Percentiles rank a stretch among this genome's conserved stretches.
Conservation (phyloP, 2,888 invertebrate species). For the Himalopsyche tibetana region DNA sequence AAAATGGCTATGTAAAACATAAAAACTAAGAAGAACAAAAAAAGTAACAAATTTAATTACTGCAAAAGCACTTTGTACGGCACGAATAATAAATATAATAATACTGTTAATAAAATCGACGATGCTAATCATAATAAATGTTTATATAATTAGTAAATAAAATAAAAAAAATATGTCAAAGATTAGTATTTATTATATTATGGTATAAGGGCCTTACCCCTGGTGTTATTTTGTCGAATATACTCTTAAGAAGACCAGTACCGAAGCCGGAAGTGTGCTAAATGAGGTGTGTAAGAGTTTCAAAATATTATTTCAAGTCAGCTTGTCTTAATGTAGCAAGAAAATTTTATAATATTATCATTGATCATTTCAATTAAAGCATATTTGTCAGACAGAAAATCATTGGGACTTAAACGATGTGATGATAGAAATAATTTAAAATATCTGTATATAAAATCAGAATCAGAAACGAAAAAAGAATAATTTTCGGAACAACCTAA, state of each 20-base stretch:
- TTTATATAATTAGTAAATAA: conserved; percentile 35
- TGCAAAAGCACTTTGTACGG: conserved; percentile 40
- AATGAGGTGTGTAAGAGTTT: conserved; percentile 68
- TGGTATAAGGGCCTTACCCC: conserved; percentile 72
- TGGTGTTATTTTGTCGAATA: conserved; percentile 80
- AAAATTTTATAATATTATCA: not conserved
- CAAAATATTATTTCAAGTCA: conserved; percentile 45
- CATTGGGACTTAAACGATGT: not conserved
- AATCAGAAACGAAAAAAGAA: no score
- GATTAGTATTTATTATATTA: conserved; percentile 40
- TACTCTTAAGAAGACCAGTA: conserved; percentile 79
- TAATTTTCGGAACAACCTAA: no score
- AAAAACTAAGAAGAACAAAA: not conserved
- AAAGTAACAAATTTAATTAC: conserved; percentile 15
- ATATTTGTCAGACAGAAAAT: conserved; percentile 6
- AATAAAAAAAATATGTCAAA: conserved; percentile 20
- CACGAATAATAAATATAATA: conserved; percentile 31
- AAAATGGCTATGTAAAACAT: conserved; percentile 18
- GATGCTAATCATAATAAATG: conserved; percentile 36
- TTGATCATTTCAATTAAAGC: conserved; percentile 14
- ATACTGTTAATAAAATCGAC: conserved; percentile 40
- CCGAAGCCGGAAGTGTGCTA: conserved; percentile 78
- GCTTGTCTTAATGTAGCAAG: conserved; percentile 22
- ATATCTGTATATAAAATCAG: no score
- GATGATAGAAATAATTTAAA: not conserved